Evolutionary conservation across 2,888 invertebrate species (phyloP).

Genomic region (Noctua comes): DNA sequence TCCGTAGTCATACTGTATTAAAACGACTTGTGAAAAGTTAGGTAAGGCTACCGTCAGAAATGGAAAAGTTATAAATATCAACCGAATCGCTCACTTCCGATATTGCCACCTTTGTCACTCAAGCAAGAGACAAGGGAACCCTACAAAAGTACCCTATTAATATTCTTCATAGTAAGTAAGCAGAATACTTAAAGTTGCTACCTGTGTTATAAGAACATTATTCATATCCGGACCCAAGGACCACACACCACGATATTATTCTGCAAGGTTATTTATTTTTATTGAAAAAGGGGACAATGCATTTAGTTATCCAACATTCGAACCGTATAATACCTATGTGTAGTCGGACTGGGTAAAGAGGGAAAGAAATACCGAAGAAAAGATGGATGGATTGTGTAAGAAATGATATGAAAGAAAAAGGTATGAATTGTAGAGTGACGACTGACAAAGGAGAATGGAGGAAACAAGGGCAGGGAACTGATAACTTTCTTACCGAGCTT

Average conservation of each 20-base stretch:
- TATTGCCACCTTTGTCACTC: no score
- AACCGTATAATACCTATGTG: not conserved
- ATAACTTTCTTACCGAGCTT: not conserved
- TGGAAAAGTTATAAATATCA: not conserved
- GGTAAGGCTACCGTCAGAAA: not conserved
- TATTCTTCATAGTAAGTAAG: conserved; percentile 14
- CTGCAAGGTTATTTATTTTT: not conserved
- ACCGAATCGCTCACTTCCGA: no score
- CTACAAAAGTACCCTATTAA: conserved; percentile 1
- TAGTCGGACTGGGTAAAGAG: not conserved
- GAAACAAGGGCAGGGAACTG: not conserved
- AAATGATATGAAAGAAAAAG: not conserved
- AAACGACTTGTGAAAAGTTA: not conserved
- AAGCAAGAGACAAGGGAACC: no score
- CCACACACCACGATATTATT: conserved; percentile 24
- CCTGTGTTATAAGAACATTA: conserved; percentile 18
- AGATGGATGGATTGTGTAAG: not conserved
- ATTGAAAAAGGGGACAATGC: not conserved
- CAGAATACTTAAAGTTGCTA: not conserved
- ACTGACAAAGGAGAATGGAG: not conserved
- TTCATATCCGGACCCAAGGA: conserved; percentile 19
- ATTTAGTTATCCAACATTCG: not conserved
- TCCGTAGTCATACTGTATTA: not conserved
- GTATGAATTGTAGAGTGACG: not conserved
- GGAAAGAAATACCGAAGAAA: not conserved